Base-by-base conservation (phyloP, 2,888 invertebrate species). In the Ormyrus thymus region DNA sequence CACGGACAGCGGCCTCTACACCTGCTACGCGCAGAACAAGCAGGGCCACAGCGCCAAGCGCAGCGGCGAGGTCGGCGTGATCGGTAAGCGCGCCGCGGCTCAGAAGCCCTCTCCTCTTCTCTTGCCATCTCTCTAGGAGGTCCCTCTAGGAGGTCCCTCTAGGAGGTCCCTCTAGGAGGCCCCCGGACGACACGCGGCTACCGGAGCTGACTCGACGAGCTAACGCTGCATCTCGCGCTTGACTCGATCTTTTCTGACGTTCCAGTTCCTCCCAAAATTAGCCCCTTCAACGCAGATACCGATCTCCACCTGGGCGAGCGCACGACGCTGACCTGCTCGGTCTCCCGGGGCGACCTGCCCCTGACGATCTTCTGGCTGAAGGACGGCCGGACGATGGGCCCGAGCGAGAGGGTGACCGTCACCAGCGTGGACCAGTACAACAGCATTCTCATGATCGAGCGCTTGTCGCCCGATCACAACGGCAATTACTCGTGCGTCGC, bases 401-500 rank as follows among this genome's bases (percentile, higher is more conserved):
- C 92, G 50, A 92, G 93, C 55, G 92, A 92, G 82, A 92, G 93
- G 84, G 93, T 94, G 90, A 92, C 93, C 83, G 92, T 95, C 85
- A 94, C 93, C 85, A 94, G 93, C 91, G 94, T 95, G 91, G 94
- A 95, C 91, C 93, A 93, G 89, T 95, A 93, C 91, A 95, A 94
- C 92, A 94, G 94, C 91, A 94, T 95, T 90, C 92, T 95, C 90
- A 94, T 94, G 90, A 94, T 95, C 89, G 94, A 95, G 90, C 94
- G 93, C 90, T 92, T 95, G 86, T 93, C 93, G 86, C 94, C 94
- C 87, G 94, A 94, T 90, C 95, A 95, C 91, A 94, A 94, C 84
- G 95, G 95, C 90, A 95, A 95, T 91, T 95, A 95, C 90, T 93
- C 94, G 82, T 95, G 95, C 90, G 93, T 93, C 86, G 95, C 94